Conservation (phyloP, 1,140 invertebrate genomes). For the Holotrichia oblita region DNA sequence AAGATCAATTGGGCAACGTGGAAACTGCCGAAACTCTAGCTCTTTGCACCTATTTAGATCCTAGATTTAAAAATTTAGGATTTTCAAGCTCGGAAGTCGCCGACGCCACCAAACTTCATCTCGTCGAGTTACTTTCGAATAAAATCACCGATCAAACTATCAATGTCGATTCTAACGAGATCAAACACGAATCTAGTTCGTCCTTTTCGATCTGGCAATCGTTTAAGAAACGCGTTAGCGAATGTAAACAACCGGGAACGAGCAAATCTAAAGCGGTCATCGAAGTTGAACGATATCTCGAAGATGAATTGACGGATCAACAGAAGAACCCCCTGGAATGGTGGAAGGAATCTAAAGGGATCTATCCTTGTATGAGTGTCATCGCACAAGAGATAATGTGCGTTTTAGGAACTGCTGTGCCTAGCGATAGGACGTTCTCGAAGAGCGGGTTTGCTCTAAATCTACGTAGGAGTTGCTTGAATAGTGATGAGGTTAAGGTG, state of each 20-base stretch:
- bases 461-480: slow-evolving; percentile 37
- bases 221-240: slow-evolving; percentile 22
- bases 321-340: slow-evolving; percentile 40
- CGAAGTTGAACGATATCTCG: slow-evolving; percentile 44
- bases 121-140: slow-evolving; percentile 27
- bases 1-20: background rate
- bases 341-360: slow-evolving; percentile 41
- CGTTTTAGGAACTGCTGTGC: slow-evolving; percentile 40
- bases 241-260: slow-evolving; percentile 25
- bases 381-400: slow-evolving; percentile 39
- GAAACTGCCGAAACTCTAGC: slow-evolving; percentile 33
- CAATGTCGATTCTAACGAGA: background rate
- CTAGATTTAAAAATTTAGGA: slow-evolving; percentile 26
- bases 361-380: slow-evolving; percentile 38
- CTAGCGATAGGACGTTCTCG: slow-evolving; percentile 44
- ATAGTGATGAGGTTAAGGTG: slow-evolving; percentile 17
- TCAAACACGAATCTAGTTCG: background rate
- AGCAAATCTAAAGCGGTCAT: slow-evolving; percentile 36
- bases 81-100: background rate
- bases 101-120: background rate
- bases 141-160: slow-evolving; percentile 24
- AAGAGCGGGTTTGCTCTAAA: slow-evolving; percentile 30
- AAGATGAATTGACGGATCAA: slow-evolving; percentile 13
- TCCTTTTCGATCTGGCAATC: slow-evolving; percentile 23
- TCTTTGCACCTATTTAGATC: slow-evolving; percentile 34